Evolutionary conservation across 2,797 vertebrate species (phyloP), one percentile per base, ranked within the genome.

Genomic region (Peromyscus attwateri): DNA sequence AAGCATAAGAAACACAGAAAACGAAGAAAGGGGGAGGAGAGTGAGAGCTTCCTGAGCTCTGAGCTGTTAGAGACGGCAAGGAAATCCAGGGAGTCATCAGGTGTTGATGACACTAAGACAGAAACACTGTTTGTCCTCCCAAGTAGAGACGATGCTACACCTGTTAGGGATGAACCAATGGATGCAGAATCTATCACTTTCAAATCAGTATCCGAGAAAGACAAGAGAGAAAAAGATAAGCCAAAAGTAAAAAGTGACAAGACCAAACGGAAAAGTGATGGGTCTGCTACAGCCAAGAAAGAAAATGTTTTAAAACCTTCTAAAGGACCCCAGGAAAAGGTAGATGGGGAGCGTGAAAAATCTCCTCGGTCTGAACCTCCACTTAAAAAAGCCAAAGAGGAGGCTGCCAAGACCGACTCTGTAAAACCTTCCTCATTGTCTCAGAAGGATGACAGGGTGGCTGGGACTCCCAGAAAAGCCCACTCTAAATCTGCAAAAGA

Each of bases 101-200:
- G 95, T 31, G n/a, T 98, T 3, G 98, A 99, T 46, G 99, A 99
- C 0, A 98, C 96, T 91, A 99, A 99, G 91, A 94, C 98, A 0
- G 99, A 98, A 16, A 97, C 99, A 0, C 84, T 99, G 8, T 99
- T 99, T 96, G 98, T 99, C 96, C 98, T 99, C 64, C 98, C 99
- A 0, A 98, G 98, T 95, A 99, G 99, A 96, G 99, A 99, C 3
- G 99, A 99, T 95, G 99, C 99, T 37, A 99, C 99, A 1, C 99
- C 99, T 0, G 99, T 99, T 95, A 98, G 99, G 97, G 99, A 99
- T 23, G 99, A 99, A 89, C 99, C 99, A 0, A 99, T 99, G 99
- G 99, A 99, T n/a, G 99, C 99, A 0, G 96, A 99, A 29, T 98
- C 99, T 0, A 98, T 99, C 75, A 97, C 99, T 95, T 98, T 99